A percentile compares a stretch with the other conserved stretches of the same genome.
These are phyloP conservation scores for Spizella passerina DNA, from an alignment of 2,797 vertebrate species.

Conservation along the genomic window DNA sequence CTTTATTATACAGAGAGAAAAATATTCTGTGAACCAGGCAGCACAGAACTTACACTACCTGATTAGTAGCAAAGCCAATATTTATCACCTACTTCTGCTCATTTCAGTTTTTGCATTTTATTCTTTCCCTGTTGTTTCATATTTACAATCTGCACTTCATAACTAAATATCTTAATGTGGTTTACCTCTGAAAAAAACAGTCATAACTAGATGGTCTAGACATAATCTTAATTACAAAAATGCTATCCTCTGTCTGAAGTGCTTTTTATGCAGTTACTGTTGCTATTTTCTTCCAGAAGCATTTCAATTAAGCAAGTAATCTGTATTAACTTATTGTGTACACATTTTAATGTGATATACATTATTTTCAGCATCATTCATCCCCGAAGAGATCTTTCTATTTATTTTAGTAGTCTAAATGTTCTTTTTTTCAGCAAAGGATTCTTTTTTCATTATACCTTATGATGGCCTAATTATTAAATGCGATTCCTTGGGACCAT, in stretches of 20 bases:
- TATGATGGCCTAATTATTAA: background rate
- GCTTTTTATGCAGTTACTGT: conserved; percentile 12
- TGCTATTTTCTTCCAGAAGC: conserved; percentile 39
- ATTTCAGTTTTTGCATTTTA: conserved; percentile 5
- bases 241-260: background rate
- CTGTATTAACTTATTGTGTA: conserved; percentile 11
- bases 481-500: background rate
- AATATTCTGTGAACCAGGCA: conserved; percentile 36
- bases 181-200: background rate
- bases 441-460: background rate
- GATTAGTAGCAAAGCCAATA: conserved; percentile 19
- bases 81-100: conserved; percentile 48
- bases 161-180: conserved; percentile 10
- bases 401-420: conserved; percentile 37
- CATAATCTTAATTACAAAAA: conserved; percentile 49
- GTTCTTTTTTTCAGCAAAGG: background rate
- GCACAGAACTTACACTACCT: conserved; percentile 28
- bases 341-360: conserved; percentile 24
- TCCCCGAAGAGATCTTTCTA: conserved; percentile 25
- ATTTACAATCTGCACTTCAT: conserved; percentile 16
- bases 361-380: conserved; percentile 43
- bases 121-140: conserved; percentile 16
- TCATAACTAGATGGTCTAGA: conserved; percentile 23
- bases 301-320: conserved; percentile 42
- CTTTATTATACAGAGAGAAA: conserved; percentile 51